Evolutionary conservation across 2,113 vertebrate genomes (phyloP), one percentile per base, ranked within the genome.

Genomic region (Catharus bicknelli): DNA sequence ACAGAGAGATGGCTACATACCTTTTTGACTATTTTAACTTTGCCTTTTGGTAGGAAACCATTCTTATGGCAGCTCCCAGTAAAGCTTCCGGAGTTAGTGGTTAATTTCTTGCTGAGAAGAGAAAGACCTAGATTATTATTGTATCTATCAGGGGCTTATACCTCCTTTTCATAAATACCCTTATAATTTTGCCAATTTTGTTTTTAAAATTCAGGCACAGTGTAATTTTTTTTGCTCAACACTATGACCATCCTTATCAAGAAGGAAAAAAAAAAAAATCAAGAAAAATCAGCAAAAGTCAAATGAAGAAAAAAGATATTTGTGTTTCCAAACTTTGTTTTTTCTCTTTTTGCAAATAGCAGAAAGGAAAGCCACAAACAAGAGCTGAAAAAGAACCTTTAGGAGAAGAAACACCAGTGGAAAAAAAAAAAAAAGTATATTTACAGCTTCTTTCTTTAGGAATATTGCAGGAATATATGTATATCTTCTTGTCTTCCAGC

Each of bases 401-500:
- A 70, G 72, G 48, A 77, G 43, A 86, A 83, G 47, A 70, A 77
- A 73, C 20, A 77, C 68, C 42, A 70, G 22, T 45, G 36, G 6
- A 15, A 34, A 34, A 53, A 69, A 85, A 64, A 62, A 86, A 58
- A 21, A 64, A 78, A n/a, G n/a, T 72, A 54, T 18, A 18, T 78
- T 90, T 92, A 50, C 26, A 75, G 36, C 29, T 85, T 78, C 25
- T 70, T 66, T 82, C 78, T 88, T 40, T 50, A 93, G 92, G 74
- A 83, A n/a, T 86, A 50, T 87, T 94, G 79, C 73, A 88, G 82
- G 74, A 94, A 90, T 95, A 79, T 16, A 61, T 91, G 76, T 97
- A 95, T 96, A 96, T 96, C 86, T 94, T 97, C 96, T 97, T 97
- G 72, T 98, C 96, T 98, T 97, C 91, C 98, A 99, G 99, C 99